Percentiles rank a stretch among this genome's conserved stretches.
Conservation (phyloP, 2,113 vertebrate species). For the Lucifuga dentata region DNA sequence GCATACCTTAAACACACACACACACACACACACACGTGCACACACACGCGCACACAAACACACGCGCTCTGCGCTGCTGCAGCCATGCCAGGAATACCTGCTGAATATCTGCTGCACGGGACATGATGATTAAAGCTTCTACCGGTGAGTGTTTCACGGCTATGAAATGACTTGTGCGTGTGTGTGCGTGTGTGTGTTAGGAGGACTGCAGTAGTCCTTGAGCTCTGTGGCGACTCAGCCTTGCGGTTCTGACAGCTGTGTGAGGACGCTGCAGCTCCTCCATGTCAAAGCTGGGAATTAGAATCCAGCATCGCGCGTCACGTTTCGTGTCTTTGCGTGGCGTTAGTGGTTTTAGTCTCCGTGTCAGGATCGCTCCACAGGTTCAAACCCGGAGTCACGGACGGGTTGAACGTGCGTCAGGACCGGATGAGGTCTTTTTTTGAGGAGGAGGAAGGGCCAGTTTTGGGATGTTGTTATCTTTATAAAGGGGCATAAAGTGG, state of each 20-base stretch:
- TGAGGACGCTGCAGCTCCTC: conserved; percentile 11
- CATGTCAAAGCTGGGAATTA: too few species aligned
- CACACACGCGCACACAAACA: conserved; percentile 18
- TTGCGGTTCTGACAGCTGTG: conserved; percentile 53
- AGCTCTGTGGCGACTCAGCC: conserved; percentile 53
- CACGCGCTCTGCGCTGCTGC: conserved; percentile 18
- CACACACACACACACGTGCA: conserved; percentile 13
- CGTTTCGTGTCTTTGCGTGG: background rate
- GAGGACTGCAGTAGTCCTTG: conserved; percentile 68
- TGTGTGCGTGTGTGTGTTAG: conserved; percentile 28
- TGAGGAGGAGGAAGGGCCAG: background rate
- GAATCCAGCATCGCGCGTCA: background rate
- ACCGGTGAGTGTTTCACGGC: conserved; percentile 60
- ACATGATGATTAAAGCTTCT: conserved; percentile 41
- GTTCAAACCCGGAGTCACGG: conserved; percentile 50
- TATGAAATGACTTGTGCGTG: conserved; percentile 4
- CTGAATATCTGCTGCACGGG: conserved; percentile 50
- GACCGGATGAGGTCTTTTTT: background rate
- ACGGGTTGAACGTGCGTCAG: conserved; percentile 21
- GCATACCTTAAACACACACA: conserved; percentile 19
- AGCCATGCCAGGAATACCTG: conserved; percentile 62
- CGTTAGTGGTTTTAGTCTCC: too few species aligned
- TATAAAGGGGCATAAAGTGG: conserved; percentile 16
- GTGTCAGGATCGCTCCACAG: conserved; percentile 60
- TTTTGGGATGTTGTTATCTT: conserved; percentile 3